These are phyloP conservation scores for Drosophila mimica DNA, from an alignment of 2,888 invertebrate species.

Conservation along the genomic window DNA sequence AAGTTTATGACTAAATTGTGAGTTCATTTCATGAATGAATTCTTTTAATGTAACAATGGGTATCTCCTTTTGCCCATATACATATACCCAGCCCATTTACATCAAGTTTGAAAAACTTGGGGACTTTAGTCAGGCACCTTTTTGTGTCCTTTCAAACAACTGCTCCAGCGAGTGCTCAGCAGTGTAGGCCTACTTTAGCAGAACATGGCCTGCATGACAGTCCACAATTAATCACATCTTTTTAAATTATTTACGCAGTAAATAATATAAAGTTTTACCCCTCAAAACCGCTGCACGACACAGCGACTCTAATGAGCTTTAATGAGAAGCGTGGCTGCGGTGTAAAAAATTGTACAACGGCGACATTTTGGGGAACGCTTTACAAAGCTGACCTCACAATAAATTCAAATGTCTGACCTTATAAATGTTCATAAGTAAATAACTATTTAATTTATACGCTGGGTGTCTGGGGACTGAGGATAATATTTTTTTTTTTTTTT, in stretches of 20 bases:
- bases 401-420: constrained; percentile 11
- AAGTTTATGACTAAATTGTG: not conserved
- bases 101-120: not conserved
- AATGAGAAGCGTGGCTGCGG: constrained; percentile 15
- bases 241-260: constrained; percentile 46
- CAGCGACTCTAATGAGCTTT: constrained; percentile 31
- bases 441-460: not conserved
- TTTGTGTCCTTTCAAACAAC: not conserved
- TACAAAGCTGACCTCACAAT: constrained; percentile 9
- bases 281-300: not conserved
- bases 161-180: not conserved
- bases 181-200: not conserved
- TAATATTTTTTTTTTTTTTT: not conserved
- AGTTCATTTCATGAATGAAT: not conserved
- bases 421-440: constrained; percentile 33
- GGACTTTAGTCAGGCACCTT: not conserved
- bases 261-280: not conserved
- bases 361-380: constrained; percentile 11
- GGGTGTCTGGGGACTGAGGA: not conserved
- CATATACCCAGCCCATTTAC: too few species aligned
- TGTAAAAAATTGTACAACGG: constrained; percentile 13
- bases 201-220: constrained; percentile 16
- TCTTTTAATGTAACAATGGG: not conserved
- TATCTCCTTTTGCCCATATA: not conserved
- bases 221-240: constrained; percentile 37